Percentiles rank a stretch among this genome's conserved stretches.
phyloP scores from a whole-genome alignment of 1,140 invertebrate genomes.

The Eulimnadia texana region DNA sequence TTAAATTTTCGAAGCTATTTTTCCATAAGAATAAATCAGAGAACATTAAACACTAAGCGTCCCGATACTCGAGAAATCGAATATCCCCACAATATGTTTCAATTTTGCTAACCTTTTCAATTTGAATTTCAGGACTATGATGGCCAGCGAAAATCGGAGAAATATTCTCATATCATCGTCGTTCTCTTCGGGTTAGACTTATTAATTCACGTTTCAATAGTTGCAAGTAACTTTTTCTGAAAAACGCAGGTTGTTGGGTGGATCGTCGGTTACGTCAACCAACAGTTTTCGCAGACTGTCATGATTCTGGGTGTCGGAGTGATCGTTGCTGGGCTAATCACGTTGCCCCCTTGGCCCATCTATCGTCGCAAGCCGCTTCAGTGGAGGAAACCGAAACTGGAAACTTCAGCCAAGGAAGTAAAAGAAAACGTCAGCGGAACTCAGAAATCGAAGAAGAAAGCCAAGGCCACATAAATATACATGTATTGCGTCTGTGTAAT shows the following conservation, averaged over 20 bases:
- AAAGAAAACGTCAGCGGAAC: background rate
- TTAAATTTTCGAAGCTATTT: too few species aligned
- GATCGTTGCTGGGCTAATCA: constrained; percentile 64
- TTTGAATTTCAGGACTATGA: constrained; percentile 89
- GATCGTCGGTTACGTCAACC: constrained; percentile 81
- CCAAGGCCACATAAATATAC: background rate
- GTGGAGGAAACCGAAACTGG: constrained; percentile 64
- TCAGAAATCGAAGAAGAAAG: background rate
- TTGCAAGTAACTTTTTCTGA: constrained; percentile 20
- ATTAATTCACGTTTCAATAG: background rate
- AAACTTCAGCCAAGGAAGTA: background rate
- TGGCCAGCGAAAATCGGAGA: constrained; percentile 76
- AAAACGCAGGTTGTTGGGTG: constrained; percentile 68
- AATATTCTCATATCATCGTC: constrained; percentile 72
- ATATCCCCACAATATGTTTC: too few species aligned
- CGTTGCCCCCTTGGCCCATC: constrained; percentile 85
- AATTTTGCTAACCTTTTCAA: too few species aligned
- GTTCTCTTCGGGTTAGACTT: constrained; percentile 62
- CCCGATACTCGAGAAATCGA: too few species aligned
- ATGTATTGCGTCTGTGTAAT: too few species aligned
- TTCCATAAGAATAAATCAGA: too few species aligned
- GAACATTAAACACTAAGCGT: too few species aligned
- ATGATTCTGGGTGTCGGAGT: constrained; percentile 85
- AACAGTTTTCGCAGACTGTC: constrained; percentile 88
- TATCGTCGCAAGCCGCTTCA: constrained; percentile 69